These are phyloP conservation scores for Esox masquinongy DNA, from an alignment of 2,797 vertebrate species.

Conservation along the genomic window DNA sequence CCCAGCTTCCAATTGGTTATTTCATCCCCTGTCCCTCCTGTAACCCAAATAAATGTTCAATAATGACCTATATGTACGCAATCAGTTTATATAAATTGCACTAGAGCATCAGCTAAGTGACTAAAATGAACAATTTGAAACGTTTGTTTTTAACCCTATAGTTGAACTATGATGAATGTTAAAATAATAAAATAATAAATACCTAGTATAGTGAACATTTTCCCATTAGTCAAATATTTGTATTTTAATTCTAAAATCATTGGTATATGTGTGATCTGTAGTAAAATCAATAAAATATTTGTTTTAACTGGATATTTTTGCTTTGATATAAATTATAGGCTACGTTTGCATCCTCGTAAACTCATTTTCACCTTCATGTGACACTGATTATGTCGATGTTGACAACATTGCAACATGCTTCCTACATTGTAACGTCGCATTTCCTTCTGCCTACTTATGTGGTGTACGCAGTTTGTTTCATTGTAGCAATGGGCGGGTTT, in stretches of 20 bases:
- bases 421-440: neutral
- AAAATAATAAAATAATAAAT: too few species aligned
- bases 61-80: too few species aligned
- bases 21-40: too few species aligned
- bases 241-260: neutral
- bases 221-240: neutral
- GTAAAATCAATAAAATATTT: neutral
- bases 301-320: neutral
- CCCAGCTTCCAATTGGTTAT: too few species aligned
- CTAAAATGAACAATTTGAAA: too few species aligned
- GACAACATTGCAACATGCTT: neutral
- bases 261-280: neutral
- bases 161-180: too few species aligned
- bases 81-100: too few species aligned
- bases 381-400: neutral
- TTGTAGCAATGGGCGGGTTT: neutral
- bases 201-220: neutral
- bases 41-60: too few species aligned
- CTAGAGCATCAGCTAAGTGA: too few species aligned
- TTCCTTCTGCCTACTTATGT: neutral
- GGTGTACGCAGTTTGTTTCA: conserved; percentile 4
- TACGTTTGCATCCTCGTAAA: neutral
- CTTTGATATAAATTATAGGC: neutral
- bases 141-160: too few species aligned
- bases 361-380: neutral